Evolutionary conservation across 2,888 invertebrate species (phyloP).

Genomic region (Busseola fusca): DNA sequence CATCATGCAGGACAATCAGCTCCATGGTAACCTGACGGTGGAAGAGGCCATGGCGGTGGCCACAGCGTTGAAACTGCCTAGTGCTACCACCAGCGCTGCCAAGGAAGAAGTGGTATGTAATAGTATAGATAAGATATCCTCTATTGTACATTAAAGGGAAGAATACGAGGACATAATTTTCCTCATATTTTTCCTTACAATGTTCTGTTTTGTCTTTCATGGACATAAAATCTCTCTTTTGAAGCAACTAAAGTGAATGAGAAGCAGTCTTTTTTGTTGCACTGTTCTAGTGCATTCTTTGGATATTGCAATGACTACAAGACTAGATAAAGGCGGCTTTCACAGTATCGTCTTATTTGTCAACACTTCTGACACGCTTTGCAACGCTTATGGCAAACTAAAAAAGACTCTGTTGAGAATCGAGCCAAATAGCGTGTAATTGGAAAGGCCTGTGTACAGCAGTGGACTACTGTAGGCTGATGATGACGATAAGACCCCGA

Average conservation of each 20-base stretch:
- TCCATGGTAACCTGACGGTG: constrained; percentile 97
- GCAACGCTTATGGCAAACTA: too few relatives aligned
- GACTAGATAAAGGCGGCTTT: background rate
- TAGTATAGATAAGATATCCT: constrained; percentile 46
- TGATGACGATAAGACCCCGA: background rate
- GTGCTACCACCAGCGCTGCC: constrained; percentile 90
- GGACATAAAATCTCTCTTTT: too few relatives aligned
- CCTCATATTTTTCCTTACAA: background rate
- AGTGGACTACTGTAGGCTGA: too few relatives aligned
- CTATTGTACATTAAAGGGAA: background rate
- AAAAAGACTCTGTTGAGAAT: background rate
- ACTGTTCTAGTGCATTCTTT: background rate
- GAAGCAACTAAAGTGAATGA: background rate
- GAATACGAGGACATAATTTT: background rate
- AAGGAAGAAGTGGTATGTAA: constrained; percentile 95
- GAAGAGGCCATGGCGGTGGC: constrained; percentile 98
- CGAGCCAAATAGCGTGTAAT: too few relatives aligned
- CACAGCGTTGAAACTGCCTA: constrained; percentile 95
- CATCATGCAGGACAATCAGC: constrained; percentile 98
- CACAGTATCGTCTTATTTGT: background rate
- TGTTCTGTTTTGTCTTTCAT: background rate
- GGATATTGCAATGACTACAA: background rate
- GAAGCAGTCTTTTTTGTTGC: background rate
- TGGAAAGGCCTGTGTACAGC: too few relatives aligned
- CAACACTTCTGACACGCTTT: too few relatives aligned